Evolutionary conservation across 2,888 invertebrate genomes (phyloP).

Genomic region (Andrena minutula): DNA sequence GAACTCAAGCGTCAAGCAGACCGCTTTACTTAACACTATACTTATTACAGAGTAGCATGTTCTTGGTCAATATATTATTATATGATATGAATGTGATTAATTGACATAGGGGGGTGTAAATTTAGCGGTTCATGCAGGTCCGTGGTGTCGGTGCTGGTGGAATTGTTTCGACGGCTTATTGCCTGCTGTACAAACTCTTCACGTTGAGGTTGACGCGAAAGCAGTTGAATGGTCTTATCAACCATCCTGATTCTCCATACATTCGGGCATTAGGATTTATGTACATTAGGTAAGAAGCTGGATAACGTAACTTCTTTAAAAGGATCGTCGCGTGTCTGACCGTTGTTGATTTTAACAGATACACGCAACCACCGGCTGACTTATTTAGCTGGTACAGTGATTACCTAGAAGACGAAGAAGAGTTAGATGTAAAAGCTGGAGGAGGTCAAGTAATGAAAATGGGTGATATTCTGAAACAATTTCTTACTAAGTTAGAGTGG

Average conservation of each 20-base stretch:
- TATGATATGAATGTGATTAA: slow-evolving; percentile 73
- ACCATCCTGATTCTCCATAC: slow-evolving; percentile 98
- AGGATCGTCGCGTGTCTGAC: not conserved
- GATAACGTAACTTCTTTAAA: not conserved
- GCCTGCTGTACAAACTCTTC: slow-evolving; percentile 99
- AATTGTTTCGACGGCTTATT: slow-evolving; percentile 99
- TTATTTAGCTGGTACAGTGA: slow-evolving; percentile 99
- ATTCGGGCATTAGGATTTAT: slow-evolving; percentile 97
- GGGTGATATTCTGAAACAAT: slow-evolving; percentile 96
- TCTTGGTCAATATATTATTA: slow-evolving; percentile 72
- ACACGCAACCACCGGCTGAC: slow-evolving; percentile 98
- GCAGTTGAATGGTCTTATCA: slow-evolving; percentile 97
- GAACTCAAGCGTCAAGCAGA: slow-evolving; percentile 12
- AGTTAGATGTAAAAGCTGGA: slow-evolving; percentile 98
- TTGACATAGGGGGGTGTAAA: slow-evolving; percentile 76
- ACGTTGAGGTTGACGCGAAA: slow-evolving; percentile 98
- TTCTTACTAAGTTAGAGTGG: slow-evolving; percentile 98
- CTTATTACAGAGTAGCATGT: slow-evolving; percentile 77
- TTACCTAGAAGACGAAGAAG: slow-evolving; percentile 98
- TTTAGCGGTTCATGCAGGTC: slow-evolving; percentile 88
- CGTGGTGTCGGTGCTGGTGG: slow-evolving; percentile 99
- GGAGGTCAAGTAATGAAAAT: slow-evolving; percentile 97
- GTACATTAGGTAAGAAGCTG: slow-evolving; percentile 88
- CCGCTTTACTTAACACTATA: slow-evolving; percentile 60
- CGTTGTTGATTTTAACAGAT: slow-evolving; percentile 86